These are phyloP conservation scores for Byasa hedistus DNA, from an alignment of 2,888 invertebrate species.

Conservation along the genomic window DNA sequence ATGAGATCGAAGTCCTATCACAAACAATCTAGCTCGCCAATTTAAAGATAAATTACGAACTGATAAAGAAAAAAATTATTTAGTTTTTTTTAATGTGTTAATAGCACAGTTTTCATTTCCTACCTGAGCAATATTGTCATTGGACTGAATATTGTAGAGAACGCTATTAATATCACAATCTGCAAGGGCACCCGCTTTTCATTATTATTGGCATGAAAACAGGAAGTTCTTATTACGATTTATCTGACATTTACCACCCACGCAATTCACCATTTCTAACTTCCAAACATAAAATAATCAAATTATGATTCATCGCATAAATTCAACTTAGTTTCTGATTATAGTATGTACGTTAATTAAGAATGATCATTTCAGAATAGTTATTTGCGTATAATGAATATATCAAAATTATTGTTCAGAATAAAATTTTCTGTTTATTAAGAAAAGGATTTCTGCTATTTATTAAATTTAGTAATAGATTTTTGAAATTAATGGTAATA, in stretches of 20 bases:
- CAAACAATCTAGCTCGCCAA: no score
- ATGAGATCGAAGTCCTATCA: no score
- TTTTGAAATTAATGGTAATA: no score
- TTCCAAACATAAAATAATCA: not conserved
- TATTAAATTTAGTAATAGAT: no score
- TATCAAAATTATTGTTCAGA: not conserved
- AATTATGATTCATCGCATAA: not conserved
- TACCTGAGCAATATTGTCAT: not conserved
- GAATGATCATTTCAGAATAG: not conserved
- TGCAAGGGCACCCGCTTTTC: slow-evolving; percentile 12
- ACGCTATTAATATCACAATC: not conserved
- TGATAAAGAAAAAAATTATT: no score
- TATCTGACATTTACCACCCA: slow-evolving; percentile 17
- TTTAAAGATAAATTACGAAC: no score
- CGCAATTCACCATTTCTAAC: not conserved
- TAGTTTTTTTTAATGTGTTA: no score
- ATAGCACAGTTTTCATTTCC: not conserved
- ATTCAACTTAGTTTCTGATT: not conserved
- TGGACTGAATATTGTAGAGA: not conserved
- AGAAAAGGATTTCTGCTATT: no score
- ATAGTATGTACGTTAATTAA: not conserved
- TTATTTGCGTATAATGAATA: not conserved
- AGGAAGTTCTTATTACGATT: slow-evolving; percentile 13
- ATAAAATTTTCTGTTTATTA: no score
- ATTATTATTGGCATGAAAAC: slow-evolving; percentile 20